These are phyloP conservation scores for Synergus umbraculus DNA, from an alignment of 2,888 invertebrate species.

Conservation along the genomic window DNA sequence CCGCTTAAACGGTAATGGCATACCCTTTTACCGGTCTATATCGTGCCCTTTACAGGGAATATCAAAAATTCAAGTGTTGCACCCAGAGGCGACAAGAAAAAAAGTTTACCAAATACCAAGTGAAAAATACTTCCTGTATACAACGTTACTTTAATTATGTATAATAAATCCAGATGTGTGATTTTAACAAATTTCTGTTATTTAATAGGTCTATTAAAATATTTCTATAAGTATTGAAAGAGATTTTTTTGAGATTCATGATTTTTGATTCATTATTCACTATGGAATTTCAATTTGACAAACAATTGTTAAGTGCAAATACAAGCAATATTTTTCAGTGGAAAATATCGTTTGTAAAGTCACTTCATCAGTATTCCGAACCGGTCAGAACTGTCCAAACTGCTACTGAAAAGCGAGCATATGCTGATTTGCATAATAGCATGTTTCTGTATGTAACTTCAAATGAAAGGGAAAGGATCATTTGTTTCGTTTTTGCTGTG, in stretches of 20 bases:
- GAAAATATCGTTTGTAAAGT: slow-evolving; percentile 8
- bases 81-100: not conserved
- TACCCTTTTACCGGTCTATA: slow-evolving; percentile 43
- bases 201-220: too few relatives aligned
- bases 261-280: not conserved
- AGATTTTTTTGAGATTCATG: not conserved
- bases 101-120: not conserved
- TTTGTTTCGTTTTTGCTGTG: not conserved
- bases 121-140: too few relatives aligned
- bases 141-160: too few relatives aligned
- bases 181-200: too few relatives aligned
- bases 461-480: slow-evolving; percentile 22
- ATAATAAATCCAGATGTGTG: too few relatives aligned
- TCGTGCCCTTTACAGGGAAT: not conserved
- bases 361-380: slow-evolving; percentile 30
- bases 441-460: not conserved
- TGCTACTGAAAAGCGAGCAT: slow-evolving; percentile 26
- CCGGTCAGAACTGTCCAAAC: slow-evolving; percentile 31
- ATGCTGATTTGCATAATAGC: slow-evolving; percentile 24
- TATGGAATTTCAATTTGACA: not conserved
- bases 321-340: slow-evolving; percentile 24
- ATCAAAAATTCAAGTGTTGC: not conserved
- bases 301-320: slow-evolving; percentile 16
- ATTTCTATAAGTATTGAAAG: not conserved
- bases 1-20: slow-evolving; percentile 55